phyloP scores from a whole-genome alignment of 30 jellyfish, hydroid and myxozoan genomes.

The Aurelia aurita region DNA sequence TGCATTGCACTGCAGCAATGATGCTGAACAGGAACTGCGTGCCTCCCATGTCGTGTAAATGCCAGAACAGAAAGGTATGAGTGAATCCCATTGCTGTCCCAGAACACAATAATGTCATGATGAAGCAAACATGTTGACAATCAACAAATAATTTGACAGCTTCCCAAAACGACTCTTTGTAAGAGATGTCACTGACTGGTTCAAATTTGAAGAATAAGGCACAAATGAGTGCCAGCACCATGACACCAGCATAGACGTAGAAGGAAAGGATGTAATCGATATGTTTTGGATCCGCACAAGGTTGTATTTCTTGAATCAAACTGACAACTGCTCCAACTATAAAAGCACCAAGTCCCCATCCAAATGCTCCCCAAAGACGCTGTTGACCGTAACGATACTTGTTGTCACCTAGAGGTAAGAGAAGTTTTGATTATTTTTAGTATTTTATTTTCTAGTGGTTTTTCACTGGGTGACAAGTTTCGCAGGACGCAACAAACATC shows the following conservation, averaged over 20 bases:
- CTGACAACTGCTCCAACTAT: conserved; percentile 96
- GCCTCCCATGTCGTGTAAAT: conserved; percentile 97
- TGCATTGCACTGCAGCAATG: conserved; percentile 96
- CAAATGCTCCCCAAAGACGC: conserved; percentile 99
- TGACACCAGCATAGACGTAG: conserved; percentile 91
- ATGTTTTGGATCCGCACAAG: conserved; percentile 91
- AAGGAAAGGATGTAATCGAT: conserved; percentile 91
- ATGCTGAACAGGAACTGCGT: conserved; percentile 94
- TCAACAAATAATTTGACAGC: conserved; percentile 83
- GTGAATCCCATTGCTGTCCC: conserved; percentile 98
- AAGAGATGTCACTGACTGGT: conserved; percentile 67
- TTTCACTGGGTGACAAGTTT: no score
- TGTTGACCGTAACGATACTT: conserved; percentile 93
- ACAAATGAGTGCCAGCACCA: conserved; percentile 90
- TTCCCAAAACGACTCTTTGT: conserved; percentile 92
- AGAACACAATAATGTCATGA: conserved; percentile 84
- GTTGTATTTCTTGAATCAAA: conserved; percentile 67
- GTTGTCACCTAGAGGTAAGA: conserved; percentile 72
- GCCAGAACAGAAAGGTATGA: conserved; percentile 98
- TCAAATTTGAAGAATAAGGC: conserved; percentile 87
- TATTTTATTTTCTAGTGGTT: no score
- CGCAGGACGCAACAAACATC: no score
- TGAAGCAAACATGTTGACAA: conserved; percentile 89
- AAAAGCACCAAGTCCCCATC: conserved; percentile 99
- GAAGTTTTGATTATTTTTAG: no score